Evolutionary conservation across 2,797 vertebrate genomes (phyloP).

Genomic region (Megaceryle alcyon): DNA sequence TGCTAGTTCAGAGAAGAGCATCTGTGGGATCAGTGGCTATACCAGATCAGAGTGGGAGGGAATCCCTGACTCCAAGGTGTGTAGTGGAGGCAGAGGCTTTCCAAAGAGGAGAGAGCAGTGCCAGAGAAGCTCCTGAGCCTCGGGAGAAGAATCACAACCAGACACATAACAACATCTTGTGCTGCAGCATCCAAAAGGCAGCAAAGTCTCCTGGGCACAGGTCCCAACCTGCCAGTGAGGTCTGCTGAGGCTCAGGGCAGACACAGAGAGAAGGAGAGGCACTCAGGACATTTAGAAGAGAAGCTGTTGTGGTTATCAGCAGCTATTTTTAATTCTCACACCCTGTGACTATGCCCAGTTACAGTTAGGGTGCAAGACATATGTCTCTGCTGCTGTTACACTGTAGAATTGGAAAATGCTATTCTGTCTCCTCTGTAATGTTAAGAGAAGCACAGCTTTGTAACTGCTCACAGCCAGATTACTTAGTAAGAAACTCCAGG

Average conservation of each 20-base stretch:
- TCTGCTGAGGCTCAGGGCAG: not conserved
- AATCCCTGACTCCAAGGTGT: not conserved
- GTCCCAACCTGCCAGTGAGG: not conserved
- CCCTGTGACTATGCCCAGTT: not conserved
- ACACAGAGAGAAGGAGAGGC: not conserved
- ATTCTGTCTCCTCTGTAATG: not conserved
- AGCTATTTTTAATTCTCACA: not conserved
- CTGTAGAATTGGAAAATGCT: not conserved
- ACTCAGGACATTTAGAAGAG: not conserved
- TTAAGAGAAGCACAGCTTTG: not conserved
- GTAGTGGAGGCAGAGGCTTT: not conserved
- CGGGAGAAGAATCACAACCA: not conserved
- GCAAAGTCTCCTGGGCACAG: not conserved
- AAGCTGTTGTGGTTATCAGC: not conserved
- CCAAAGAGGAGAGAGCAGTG: not conserved
- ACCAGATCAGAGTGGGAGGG: not conserved
- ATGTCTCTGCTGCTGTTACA: not conserved
- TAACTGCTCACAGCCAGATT: not conserved
- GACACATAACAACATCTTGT: rapidly evolving
- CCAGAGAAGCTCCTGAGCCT: not conserved
- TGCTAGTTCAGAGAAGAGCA: not conserved
- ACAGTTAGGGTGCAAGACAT: not conserved
- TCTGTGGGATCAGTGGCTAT: not conserved
- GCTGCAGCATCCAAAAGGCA: not conserved
- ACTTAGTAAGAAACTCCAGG: not conserved